Conservation (phyloP, 2,797 vertebrate genomes). For the Babyrousa celebensis region DNA sequence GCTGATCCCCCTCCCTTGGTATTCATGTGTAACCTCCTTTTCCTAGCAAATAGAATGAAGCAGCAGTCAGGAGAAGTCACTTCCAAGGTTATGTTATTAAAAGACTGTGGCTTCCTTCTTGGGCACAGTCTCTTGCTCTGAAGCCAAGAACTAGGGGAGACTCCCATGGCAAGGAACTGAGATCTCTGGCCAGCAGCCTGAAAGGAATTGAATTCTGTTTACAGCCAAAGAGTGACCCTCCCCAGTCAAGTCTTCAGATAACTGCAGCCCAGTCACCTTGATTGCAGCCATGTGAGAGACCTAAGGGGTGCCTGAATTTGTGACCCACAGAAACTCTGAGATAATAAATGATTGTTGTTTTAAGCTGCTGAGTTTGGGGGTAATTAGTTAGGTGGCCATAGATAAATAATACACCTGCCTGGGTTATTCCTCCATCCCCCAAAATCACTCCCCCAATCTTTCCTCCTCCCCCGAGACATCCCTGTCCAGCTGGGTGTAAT, state of each 20-base stretch:
- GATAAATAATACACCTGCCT: neutral
- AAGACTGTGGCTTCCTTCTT: neutral
- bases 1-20: neutral
- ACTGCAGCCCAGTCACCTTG: neutral
- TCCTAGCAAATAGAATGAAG: neutral
- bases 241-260: neutral
- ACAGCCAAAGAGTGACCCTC: too few species aligned
- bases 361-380: neutral
- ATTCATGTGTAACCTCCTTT: neutral
- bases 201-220: neutral
- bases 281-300: neutral
- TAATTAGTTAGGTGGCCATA: neutral
- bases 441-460: neutral
- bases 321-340: neutral
- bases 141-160: neutral
- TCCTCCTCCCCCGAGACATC: neutral
- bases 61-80: neutral
- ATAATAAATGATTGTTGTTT: neutral
- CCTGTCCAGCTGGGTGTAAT: neutral
- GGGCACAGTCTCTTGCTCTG: neutral
- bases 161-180: neutral
- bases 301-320: neutral
- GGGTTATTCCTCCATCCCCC: neutral
- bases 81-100: neutral
- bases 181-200: neutral